Percentiles rank a stretch among this genome's conserved stretches.
Conservation (phyloP, 2,797 vertebrate genomes). For the Bucorvus abyssinicus region DNA sequence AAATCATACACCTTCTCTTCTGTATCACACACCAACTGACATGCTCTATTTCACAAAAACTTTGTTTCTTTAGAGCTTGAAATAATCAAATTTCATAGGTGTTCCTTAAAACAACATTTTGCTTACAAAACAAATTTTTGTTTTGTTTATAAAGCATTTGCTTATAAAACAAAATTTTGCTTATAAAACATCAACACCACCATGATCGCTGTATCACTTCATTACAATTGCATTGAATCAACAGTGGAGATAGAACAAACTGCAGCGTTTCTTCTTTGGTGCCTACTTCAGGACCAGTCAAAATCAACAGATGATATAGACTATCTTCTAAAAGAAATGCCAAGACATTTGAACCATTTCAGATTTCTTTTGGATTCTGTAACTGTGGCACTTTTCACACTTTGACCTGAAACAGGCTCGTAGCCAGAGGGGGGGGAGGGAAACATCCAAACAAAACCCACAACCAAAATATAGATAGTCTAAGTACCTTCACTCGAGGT, state of each 20-base stretch:
- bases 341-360: not conserved
- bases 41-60: not conserved
- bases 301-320: not conserved
- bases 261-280: not conserved
- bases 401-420: not conserved
- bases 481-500: not conserved
- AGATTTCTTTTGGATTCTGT: not conserved
- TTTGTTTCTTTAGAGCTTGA: not conserved
- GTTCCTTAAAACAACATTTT: not conserved
- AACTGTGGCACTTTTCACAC: not conserved
- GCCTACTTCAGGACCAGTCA: not conserved
- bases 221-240: not conserved
- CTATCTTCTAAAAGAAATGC: not conserved
- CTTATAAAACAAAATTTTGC: not conserved
- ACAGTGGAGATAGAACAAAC: not conserved
- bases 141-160: not conserved
- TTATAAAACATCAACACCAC: not conserved
- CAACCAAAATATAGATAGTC: not conserved
- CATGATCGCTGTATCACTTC: not conserved
- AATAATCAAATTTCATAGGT: not conserved
- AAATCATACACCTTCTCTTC: accelerated
- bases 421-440: not conserved
- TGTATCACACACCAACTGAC: not conserved
- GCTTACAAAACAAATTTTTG: not conserved
- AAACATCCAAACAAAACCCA: not conserved